A percentile compares a stretch with the other conserved stretches of the same genome.
Evolutionary conservation across 2,888 invertebrate species (phyloP).

Genomic region (Clistopyga incitator): DNA sequence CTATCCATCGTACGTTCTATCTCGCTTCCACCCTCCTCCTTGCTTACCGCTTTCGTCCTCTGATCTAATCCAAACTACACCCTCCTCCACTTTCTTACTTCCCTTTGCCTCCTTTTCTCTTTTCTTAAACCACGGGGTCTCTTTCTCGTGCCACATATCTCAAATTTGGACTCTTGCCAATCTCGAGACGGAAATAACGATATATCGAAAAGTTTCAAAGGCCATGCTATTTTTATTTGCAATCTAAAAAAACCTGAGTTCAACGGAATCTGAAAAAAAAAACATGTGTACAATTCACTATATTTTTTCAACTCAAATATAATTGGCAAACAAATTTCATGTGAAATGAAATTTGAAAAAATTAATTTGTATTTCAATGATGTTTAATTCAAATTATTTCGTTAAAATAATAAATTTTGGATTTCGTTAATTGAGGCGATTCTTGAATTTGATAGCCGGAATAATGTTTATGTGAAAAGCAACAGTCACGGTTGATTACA

Average conservation of each 20-base stretch:
- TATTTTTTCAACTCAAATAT: no score
- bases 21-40: slow-evolving; percentile 45
- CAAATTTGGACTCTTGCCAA: background rate
- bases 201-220: background rate
- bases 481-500: no score
- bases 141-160: background rate
- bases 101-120: background rate
- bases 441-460: no score
- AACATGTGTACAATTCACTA: no score
- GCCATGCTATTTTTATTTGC: background rate
- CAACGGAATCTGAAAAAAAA: no score
- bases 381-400: no score
- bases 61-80: slow-evolving; percentile 51
- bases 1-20: slow-evolving; percentile 37
- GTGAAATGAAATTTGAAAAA: no score
- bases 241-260: background rate
- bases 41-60: slow-evolving; percentile 15
- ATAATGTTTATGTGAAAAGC: no score
- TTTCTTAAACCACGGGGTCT: slow-evolving; percentile 6
- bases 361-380: no score
- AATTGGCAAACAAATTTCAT: no score
- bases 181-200: slow-evolving; percentile 9
- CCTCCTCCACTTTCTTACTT: slow-evolving; percentile 13
- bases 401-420: no score
- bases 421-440: no score